phyloP scores from a whole-genome alignment of 1,140 invertebrate species.

The Drosophila lini region DNA sequence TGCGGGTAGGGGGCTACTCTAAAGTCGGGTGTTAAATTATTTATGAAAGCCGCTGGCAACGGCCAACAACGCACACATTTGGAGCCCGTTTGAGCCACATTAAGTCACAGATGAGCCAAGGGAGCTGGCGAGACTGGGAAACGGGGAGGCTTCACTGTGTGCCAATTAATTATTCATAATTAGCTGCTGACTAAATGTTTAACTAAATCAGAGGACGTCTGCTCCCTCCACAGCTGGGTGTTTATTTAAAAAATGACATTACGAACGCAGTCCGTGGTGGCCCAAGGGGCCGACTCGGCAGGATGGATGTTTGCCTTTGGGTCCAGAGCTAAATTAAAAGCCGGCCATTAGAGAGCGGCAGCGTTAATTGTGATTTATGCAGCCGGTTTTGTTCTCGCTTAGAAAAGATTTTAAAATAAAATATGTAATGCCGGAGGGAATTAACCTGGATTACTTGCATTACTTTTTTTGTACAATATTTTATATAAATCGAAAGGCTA shows the following conservation, averaged over 20 bases:
- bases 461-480: background rate
- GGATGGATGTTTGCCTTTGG: conserved; percentile 37
- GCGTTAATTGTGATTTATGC: conserved; percentile 67
- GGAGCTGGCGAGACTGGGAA: conserved; percentile 2
- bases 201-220: conserved; percentile 65
- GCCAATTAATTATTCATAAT: conserved; percentile 76
- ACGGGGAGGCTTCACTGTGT: conserved; percentile 17
- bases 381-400: conserved; percentile 13
- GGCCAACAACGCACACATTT: conserved; percentile 46
- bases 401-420: conserved; percentile 27
- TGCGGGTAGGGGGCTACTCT: conserved; percentile 17
- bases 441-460: background rate
- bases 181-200: conserved; percentile 71
- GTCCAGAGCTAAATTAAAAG: conserved; percentile 51
- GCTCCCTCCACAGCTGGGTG: conserved; percentile 7
- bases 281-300: conserved; percentile 2
- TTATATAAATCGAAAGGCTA: background rate
- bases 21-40: conserved; percentile 61
- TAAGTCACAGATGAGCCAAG: conserved; percentile 38
- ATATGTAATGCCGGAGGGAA: background rate
- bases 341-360: conserved; percentile 48
- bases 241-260: conserved; percentile 57
- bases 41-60: conserved; percentile 55
- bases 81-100: conserved; percentile 32
- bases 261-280: conserved; percentile 34